A percentile compares a stretch with the other conserved stretches of the same genome.
Evolutionary conservation across 53 echinoderm and acorn worm species (phyloP).

Genomic region (Hippasteria phrygiana): DNA sequence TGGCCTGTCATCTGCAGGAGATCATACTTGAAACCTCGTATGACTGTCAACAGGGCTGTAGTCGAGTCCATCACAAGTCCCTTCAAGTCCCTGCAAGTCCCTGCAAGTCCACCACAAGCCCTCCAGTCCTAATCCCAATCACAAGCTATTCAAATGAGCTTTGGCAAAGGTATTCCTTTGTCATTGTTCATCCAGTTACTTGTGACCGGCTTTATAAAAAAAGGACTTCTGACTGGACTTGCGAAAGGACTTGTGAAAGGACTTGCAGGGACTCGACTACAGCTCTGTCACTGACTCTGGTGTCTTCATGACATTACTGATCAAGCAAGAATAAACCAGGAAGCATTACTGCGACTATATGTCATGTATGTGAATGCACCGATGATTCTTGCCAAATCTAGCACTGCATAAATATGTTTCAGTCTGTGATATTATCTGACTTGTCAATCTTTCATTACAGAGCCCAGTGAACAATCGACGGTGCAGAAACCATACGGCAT

Average conservation of each 20-base stretch:
- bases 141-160: no score
- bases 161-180: no score
- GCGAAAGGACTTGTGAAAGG: no score
- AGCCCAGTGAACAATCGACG: neutral
- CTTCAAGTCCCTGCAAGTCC: no score
- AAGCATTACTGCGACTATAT: neutral
- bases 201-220: no score
- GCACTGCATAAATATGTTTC: neutral
- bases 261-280: no score
- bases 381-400: neutral
- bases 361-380: neutral
- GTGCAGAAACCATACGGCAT: neutral
- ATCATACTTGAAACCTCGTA: constrained; percentile 2
- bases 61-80: no score
- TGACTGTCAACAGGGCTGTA: no score
- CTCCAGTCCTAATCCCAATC: no score
- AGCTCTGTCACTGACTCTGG: neutral
- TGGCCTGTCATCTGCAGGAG: constrained; percentile 11
- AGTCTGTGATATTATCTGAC: neutral
- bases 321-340: constrained; percentile 1
- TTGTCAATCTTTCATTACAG: constrained; percentile 1
- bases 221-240: no score
- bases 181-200: no score
- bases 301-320: constrained; percentile 12
- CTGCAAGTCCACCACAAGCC: no score